Percentiles rank a stretch among this genome's conserved stretches.
Evolutionary conservation across 2,888 invertebrate genomes (phyloP).

Genomic region (Suillia variegata): DNA sequence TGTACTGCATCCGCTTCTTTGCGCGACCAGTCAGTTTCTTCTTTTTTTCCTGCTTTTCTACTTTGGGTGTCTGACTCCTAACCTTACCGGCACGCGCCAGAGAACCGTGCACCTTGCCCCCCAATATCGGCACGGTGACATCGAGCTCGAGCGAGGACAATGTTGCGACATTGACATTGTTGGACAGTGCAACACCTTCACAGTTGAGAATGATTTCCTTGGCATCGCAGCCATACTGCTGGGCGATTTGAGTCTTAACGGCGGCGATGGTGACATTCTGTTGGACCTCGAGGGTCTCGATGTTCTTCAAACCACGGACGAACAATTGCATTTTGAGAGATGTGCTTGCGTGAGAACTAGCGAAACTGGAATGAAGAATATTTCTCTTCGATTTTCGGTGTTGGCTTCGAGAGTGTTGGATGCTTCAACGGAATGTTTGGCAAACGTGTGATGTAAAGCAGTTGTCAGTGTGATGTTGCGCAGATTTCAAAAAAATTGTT

Average conservation of each 20-base stretch:
- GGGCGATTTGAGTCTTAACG: constrained; percentile 57
- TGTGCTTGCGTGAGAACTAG: no score
- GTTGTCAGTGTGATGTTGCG: no score
- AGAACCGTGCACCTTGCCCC: constrained; percentile 99
- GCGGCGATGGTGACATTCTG: constrained; percentile 56
- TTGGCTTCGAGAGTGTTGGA: no score
- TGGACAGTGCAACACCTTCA: constrained; percentile 69
- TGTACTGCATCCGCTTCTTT: constrained; percentile 98
- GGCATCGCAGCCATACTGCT: constrained; percentile 49
- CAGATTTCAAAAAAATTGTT: no score
- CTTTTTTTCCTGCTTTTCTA: constrained; percentile 98
- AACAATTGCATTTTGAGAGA: constrained; percentile 61
- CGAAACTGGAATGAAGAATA: no score
- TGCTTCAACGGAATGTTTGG: no score
- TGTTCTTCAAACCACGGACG: constrained; percentile 59
- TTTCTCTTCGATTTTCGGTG: no score
- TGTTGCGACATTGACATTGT: constrained; percentile 70
- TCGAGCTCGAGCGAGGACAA: constrained; percentile 75
- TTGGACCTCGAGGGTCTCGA: constrained; percentile 58
- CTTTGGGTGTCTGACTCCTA: constrained; percentile 99
- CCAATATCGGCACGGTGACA: constrained; percentile 80
- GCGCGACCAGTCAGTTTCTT: constrained; percentile 99
- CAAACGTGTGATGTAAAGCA: no score
- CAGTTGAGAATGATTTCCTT: constrained; percentile 75
- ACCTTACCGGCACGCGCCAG: constrained; percentile 99